These are phyloP conservation scores for Chitala chitala DNA, from an alignment of 2,113 vertebrate genomes.

Conservation along the genomic window DNA sequence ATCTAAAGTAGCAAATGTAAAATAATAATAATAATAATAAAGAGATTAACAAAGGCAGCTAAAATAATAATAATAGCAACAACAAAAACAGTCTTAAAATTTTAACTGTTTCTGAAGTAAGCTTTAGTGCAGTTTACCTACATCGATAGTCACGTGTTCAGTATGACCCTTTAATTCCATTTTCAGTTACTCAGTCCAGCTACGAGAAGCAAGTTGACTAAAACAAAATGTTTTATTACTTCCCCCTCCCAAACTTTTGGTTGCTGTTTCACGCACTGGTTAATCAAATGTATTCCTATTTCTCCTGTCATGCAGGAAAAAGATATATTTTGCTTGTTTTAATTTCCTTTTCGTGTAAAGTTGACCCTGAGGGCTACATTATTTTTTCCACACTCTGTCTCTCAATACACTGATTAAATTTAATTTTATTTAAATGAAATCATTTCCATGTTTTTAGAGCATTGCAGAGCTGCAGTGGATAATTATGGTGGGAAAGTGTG, in stretches of 20 bases:
- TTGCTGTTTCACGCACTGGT: constrained; percentile 21
- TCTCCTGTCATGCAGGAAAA: constrained; percentile 28
- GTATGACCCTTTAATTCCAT: no score
- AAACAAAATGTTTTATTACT: no score
- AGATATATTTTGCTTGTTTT: constrained; percentile 49
- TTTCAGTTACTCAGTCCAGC: not conserved
- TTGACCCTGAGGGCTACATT: constrained; percentile 39
- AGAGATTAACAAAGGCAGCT: no score
- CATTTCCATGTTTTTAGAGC: constrained; percentile 20
- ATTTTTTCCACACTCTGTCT: constrained; percentile 16
- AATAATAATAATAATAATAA: no score
- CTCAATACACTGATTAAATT: constrained; percentile 45
- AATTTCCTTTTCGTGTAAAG: constrained; percentile 46
- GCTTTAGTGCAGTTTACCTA: not conserved
- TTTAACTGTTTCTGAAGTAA: no score
- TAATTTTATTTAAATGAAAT: constrained; percentile 50
- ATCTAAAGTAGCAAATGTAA: no score
- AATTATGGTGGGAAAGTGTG: constrained; percentile 36
- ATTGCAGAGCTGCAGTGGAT: constrained; percentile 23
- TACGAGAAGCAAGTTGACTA: not conserved
- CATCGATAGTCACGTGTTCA: not conserved
- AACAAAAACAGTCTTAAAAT: no score
- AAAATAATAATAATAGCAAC: no score
- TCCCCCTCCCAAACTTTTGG: not conserved
- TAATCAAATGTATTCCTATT: constrained; percentile 34